Conservation (phyloP, 2,113 vertebrate genomes). For the Lophotis ruficrista region DNA sequence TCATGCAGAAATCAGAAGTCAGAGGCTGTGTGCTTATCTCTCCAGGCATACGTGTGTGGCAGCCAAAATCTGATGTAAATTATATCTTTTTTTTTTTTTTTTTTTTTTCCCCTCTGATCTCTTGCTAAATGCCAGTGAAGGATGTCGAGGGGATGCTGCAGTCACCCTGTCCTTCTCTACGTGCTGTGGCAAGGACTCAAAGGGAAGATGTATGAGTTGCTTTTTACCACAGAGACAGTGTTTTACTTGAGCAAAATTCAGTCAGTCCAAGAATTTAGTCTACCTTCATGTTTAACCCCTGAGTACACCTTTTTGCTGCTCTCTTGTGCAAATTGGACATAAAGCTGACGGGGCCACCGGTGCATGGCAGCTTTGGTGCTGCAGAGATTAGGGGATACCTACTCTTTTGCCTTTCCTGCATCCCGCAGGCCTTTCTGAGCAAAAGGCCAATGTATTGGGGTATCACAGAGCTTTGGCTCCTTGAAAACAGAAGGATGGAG, state of each 20-base stretch:
- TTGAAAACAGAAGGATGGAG: not conserved
- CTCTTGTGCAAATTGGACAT: not conserved
- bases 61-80: conserved; percentile 25
- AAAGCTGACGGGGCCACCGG: not conserved
- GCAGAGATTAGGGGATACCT: not conserved
- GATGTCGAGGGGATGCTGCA: not conserved
- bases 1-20: conserved; percentile 21
- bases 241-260: not conserved
- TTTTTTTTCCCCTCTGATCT: not conserved
- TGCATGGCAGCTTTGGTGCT: not conserved
- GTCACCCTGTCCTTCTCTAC: not conserved
- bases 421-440: not conserved
- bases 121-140: not conserved
- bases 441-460: not conserved
- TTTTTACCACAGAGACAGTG: not conserved
- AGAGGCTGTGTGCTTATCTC: not conserved
- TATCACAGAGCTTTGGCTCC: not conserved
- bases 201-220: not conserved
- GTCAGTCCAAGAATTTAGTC: not conserved
- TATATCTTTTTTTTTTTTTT: not conserved
- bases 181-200: not conserved
- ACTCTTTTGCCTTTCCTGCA: not conserved
- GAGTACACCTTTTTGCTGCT: not conserved
- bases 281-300: not conserved
- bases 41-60: not conserved